Evolutionary conservation across 2,113 vertebrate genomes (phyloP).

Genomic region (human): GRCh38 chr6:130383501-130384000

Average conservation of each 20-base stretch:
- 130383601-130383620: background rate
- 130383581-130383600: background rate
- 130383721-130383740: background rate
- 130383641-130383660: background rate
- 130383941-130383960: too few species aligned
- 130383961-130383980: too few species aligned
- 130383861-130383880: too few species aligned
- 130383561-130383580: background rate
- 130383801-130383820: conserved; percentile 41
- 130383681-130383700: background rate
- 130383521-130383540: background rate
- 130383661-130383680: background rate
- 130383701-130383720: background rate
- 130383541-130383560: background rate
- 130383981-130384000: too few species aligned
- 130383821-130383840: background rate
- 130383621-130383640: conserved; percentile 9
- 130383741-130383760: conserved; percentile 16
- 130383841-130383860: too few species aligned
- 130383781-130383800: background rate
- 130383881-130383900: too few species aligned
- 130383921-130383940: too few species aligned
- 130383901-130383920: too few species aligned
- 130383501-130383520: background rate
- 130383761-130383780: background rate